Percentiles rank a stretch among this genome's conserved stretches.
Conservation (phyloP, 1,140 invertebrate species). For the Notospermus geniculatus region DNA sequence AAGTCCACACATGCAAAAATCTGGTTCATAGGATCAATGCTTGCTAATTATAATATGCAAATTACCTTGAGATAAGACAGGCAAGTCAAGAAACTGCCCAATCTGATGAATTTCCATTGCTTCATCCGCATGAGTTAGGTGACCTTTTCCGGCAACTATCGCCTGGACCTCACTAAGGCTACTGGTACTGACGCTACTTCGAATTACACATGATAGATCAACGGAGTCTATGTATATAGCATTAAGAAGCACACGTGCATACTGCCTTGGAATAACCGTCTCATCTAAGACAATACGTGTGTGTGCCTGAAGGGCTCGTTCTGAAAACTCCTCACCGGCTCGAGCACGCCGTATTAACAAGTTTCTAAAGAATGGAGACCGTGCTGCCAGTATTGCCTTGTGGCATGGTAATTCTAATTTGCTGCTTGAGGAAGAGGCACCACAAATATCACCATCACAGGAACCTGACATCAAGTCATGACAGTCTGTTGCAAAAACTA, state of each 20-base stretch:
- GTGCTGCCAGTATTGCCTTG: constrained; percentile 86
- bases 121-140: constrained; percentile 79
- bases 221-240: constrained; percentile 91
- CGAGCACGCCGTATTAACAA: constrained; percentile 69
- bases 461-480: constrained; percentile 35
- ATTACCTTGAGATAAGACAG: constrained; percentile 82
- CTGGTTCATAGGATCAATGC: too few species aligned
- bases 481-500: constrained; percentile 81
- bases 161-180: constrained; percentile 55
- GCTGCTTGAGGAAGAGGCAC: constrained; percentile 46
- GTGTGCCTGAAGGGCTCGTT: constrained; percentile 71
- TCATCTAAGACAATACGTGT: constrained; percentile 87
- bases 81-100: constrained; percentile 88
- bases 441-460: constrained; percentile 72
- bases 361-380: constrained; percentile 89
- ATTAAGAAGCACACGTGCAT: constrained; percentile 83
- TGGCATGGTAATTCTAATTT: constrained; percentile 80
- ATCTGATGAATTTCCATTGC: constrained; percentile 93
- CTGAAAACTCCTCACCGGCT: constrained; percentile 73
- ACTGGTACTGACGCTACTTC: constrained; percentile 58
- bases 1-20: too few species aligned
- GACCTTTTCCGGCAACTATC: constrained; percentile 60
- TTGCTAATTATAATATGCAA: constrained; percentile 9
- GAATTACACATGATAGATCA: constrained; percentile 78
- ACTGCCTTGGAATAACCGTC: constrained; percentile 72